Evolutionary conservation across 2,113 vertebrate species (phyloP), one percentile per base, ranked within the genome.

Genomic region (Anser brachyrhynchus): DNA sequence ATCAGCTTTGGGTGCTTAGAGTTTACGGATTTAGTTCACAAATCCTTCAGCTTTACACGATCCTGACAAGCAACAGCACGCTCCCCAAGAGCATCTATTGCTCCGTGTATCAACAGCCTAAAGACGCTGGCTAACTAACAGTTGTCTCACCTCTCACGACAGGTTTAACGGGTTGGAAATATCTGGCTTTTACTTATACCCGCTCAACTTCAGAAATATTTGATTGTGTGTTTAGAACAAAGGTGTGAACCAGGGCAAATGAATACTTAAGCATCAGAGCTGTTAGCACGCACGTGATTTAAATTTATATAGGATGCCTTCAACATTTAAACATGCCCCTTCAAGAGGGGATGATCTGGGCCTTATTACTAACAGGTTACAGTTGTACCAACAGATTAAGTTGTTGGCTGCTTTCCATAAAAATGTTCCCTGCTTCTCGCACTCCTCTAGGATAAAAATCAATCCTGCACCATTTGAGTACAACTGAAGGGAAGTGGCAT

Each of bases 31-130:
- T 95, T 76, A 93, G 82, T 71, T 84, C 75, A 74, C 90, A 94
- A 95, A 96, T 90, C 93, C 94, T 59, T 59, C 90, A 95, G 92
- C 78, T 95, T 90, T 15, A 41, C 71, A 25, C 4, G 64, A 96
- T 90, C 90, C 52, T 71, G 87, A 59, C 33, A 76, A 79, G 74
- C 66, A 89, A 69, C 65, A 72, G 29, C 55, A 31, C 2, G 0
- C 7, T 4, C 28, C 51, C 39, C 37, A 26, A 46, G 57, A 79
- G 52, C 84, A 62, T 6, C 43, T 29, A n/a, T 9, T 31, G 37
- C 84, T 79, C 70, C 35, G 31, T 18, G 11, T 3, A 76, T 0
- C 1, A 3, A 41, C 84, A 83, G 58, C 65, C 52, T 69, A 31
- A 61, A 89, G 33, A 31, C 3, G 46, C 0, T 11, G 26, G 4